Percentiles rank a stretch among this genome's conserved stretches.
Evolutionary conservation across 2,797 vertebrate species (phyloP).

Genomic region (Hylomyscus alleni): DNA sequence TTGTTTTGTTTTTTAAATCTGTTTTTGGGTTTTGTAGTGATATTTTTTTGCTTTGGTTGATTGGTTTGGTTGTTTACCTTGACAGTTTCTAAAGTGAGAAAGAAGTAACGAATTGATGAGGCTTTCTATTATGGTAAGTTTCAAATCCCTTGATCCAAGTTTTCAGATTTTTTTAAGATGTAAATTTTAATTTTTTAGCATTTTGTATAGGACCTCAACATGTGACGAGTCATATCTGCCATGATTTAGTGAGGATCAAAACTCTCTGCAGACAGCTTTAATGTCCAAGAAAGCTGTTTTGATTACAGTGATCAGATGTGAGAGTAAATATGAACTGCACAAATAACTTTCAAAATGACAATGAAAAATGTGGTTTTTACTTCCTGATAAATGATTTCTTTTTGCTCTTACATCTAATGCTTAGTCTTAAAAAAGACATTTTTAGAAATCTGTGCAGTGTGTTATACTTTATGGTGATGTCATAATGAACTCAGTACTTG

Average conservation of each 20-base stretch:
- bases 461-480: not conserved
- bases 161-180: not conserved
- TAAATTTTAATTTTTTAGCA: not conserved
- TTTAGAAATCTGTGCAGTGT: not conserved
- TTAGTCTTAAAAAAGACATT: slow-evolving; percentile 6
- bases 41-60: too few species aligned
- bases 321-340: not conserved
- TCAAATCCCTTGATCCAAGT: not conserved
- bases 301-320: not conserved
- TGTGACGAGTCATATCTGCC: not conserved
- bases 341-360: not conserved
- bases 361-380: not conserved
- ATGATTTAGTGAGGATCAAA: not conserved
- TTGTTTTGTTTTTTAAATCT: not conserved
- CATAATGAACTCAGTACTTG: not conserved
- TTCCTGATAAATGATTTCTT: not conserved
- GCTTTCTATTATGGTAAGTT: not conserved
- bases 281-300: not conserved
- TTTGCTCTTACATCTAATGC: not conserved
- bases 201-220: not conserved
- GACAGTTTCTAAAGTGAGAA: not conserved
- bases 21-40: not conserved
- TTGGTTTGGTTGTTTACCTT: not conserved
- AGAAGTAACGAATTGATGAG: not conserved
- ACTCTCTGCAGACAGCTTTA: not conserved